Base-by-base conservation (phyloP, 2,888 invertebrate species). In the Drosophila longiperda region DNA sequence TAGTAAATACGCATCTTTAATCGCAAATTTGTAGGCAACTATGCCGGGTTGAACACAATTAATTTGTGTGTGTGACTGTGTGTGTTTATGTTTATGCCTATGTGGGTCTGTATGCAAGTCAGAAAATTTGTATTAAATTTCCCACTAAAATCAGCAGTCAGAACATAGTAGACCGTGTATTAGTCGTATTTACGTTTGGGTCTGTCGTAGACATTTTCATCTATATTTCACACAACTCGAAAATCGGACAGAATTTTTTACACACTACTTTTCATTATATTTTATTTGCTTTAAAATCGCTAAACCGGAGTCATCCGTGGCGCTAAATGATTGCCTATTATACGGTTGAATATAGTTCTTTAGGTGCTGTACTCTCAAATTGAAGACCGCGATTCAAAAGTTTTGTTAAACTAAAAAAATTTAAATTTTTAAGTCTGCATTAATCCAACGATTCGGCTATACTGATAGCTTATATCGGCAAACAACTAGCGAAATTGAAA, bases 211-310 rank as follows among this genome's bases (percentile, higher is more conserved):
- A 52, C 66, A 71, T 73, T 66, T 32, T 52, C 66, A 73, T 58
- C 8, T 6, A 66, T 66, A 78, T 71, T 75, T 70, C 57, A 89
- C 78, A 87, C 74, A 68, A 74, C 66, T 78, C 73, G 70, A 75
- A 68, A 78, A 73, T 66, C 62, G 77, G 70, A 79, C 59, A 88
- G 71, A 84, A 66, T 77, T 80, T 81, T 76, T 55, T 78, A 82
- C 75, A 78, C 38, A 26, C 1, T 54, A 73, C 34, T 67, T 80
- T 73, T 64, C 68, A 75, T 67, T 66, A 53, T 61, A 62, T 67
- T 20, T 69, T 67, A 74, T 65, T 55, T 7, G 2, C 26, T 8
- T 49, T 73, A 75, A 84, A 89, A 87, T 89, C 78, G 59, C 38
- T 26, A 23, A 62, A 67, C 75, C 73, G 23, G 2, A 23, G 2